phyloP scores from a whole-genome alignment of 2,113 vertebrate species.

The Heterotis niloticus region DNA sequence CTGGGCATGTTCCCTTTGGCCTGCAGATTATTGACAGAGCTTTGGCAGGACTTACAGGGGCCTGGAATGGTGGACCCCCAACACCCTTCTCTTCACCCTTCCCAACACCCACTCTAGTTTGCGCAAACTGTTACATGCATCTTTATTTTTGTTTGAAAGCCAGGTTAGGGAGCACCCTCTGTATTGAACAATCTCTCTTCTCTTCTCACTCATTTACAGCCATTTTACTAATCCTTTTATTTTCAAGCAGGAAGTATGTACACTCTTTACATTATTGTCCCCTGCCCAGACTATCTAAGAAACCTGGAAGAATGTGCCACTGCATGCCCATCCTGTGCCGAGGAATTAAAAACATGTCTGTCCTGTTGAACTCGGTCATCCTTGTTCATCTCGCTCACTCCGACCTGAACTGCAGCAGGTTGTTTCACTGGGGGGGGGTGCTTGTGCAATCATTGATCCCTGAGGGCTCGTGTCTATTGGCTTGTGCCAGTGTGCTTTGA shows the following conservation, averaged over 20 bases:
- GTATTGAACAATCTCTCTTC: not conserved
- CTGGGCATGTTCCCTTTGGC: conserved; percentile 3
- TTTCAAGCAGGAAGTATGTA: too few relatives aligned
- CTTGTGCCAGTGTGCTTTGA: not conserved
- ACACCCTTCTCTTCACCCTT: too few relatives aligned
- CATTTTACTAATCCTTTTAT: too few relatives aligned
- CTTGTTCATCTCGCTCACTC: not conserved
- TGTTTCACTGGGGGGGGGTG: not conserved
- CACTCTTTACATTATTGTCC: too few relatives aligned
- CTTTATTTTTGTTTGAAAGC: not conserved
- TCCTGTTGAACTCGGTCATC: not conserved
- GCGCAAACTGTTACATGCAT: not conserved
- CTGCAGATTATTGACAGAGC: not conserved
- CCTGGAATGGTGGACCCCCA: not conserved
- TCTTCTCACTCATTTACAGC: too few relatives aligned
- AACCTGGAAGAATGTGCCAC: too few relatives aligned
- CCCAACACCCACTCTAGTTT: not conserved
- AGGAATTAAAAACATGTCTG: not conserved
- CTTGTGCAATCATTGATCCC: not conserved
- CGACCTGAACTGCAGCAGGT: not conserved
- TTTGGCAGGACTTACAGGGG: not conserved
- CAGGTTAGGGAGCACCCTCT: not conserved
- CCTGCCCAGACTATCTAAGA: too few relatives aligned
- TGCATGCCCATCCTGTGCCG: not conserved
- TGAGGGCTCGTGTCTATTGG: not conserved